Conservation (phyloP, 2,888 invertebrate genomes). For the Drosophila fulvimacula region DNA sequence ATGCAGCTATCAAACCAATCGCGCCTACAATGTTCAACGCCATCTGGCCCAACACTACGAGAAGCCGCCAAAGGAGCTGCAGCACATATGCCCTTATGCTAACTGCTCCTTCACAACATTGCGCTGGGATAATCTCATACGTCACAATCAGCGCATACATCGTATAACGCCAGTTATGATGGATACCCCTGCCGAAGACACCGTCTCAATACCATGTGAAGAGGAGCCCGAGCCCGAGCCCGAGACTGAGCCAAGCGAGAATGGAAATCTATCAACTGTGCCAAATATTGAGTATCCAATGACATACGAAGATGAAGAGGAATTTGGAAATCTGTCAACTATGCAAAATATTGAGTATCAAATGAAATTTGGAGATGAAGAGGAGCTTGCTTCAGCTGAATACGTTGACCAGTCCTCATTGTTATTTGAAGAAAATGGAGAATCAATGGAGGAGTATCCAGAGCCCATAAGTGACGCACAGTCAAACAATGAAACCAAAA, state of each 20-base stretch:
- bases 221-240: not conserved
- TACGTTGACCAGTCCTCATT: not conserved
- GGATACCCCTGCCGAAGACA: too few relatives aligned
- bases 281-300: not conserved
- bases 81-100: conserved; percentile 32
- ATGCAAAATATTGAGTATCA: not conserved
- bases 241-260: not conserved
- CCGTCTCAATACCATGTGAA: not conserved
- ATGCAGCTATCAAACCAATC: conserved; percentile 44
- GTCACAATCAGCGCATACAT: conserved; percentile 36
- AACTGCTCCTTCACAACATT: conserved; percentile 40
- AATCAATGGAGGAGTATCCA: conserved; percentile 11
- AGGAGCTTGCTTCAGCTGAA: not conserved
- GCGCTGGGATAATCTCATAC: conserved; percentile 46
- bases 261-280: not conserved
- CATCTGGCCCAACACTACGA: conserved; percentile 38
- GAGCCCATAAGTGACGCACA: not conserved
- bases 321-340: not conserved
- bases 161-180: too few relatives aligned
- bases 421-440: not conserved
- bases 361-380: not conserved
- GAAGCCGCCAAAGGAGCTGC: conserved; percentile 47
- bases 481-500: not conserved
- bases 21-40: conserved; percentile 46
- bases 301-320: not conserved